Percentiles rank a stretch among this genome's conserved stretches.
Evolutionary conservation across 2,888 invertebrate species (phyloP).

Genomic region (Epicampocera succincta): DNA sequence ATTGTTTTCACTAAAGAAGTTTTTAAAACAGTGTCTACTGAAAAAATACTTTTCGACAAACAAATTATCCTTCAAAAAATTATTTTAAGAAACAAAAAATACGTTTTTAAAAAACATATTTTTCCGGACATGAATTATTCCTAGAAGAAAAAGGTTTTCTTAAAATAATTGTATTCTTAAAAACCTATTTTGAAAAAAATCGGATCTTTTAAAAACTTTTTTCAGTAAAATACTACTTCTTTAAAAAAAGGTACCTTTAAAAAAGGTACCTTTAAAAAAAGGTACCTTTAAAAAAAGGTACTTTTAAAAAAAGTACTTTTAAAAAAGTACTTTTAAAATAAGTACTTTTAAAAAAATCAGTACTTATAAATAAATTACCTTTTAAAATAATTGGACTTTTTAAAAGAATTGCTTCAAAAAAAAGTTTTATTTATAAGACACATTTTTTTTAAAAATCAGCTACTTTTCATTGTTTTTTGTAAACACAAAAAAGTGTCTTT

Average conservation of each 20-base stretch:
- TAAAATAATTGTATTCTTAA: too few relatives aligned
- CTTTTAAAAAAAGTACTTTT: background rate
- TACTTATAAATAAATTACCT: background rate
- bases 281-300: background rate
- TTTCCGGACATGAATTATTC: too few relatives aligned
- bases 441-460: background rate
- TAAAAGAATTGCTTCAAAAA: background rate
- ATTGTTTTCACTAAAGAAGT: too few relatives aligned
- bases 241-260: background rate
- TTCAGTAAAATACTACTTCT: too few relatives aligned
- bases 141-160: too few relatives aligned
- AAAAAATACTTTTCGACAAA: too few relatives aligned
- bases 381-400: background rate
- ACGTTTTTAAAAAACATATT: too few relatives aligned
- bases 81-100: too few relatives aligned
- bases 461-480: background rate
- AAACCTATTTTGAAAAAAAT: too few relatives aligned
- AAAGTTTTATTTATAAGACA: background rate
- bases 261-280: background rate
- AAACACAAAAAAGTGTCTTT: background rate
- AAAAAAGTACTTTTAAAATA: background rate
- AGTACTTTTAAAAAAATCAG: slow-evolving; percentile 1
- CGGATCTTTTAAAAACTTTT: too few relatives aligned
- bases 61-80: too few relatives aligned
- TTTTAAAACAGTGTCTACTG: too few relatives aligned